These are phyloP conservation scores for Meda fulgida DNA, from an alignment of 2,797 vertebrate species.

Conservation along the genomic window DNA sequence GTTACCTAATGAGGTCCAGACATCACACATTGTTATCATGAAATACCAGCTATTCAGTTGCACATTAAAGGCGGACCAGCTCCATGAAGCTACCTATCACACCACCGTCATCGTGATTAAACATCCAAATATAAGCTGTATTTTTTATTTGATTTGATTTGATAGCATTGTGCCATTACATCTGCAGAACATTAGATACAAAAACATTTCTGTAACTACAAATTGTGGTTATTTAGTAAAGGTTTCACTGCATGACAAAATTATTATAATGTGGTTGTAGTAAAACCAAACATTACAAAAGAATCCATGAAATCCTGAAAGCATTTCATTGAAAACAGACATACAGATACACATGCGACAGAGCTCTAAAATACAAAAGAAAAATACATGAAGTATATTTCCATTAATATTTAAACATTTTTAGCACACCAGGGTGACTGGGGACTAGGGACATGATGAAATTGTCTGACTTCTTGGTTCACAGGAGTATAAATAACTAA, in stretches of 20 bases:
- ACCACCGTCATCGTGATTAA: neutral
- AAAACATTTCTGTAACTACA: neutral
- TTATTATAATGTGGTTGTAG: neutral
- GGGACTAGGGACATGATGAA: too few species aligned
- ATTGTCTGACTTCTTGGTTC: too few species aligned
- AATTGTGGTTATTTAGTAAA: neutral
- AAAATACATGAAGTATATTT: too few species aligned
- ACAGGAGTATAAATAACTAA: too few species aligned
- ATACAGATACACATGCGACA: neutral
- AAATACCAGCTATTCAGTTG: constrained; percentile 36
- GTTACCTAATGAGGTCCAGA: constrained; percentile 48
- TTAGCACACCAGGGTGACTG: too few species aligned
- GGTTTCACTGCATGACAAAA: constrained; percentile 14
- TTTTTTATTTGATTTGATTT: neutral
- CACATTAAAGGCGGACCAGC: constrained; percentile 40
- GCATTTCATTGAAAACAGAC: neutral
- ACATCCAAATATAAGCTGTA: neutral
- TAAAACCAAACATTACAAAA: neutral
- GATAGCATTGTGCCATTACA: neutral
- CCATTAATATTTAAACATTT: too few species aligned
- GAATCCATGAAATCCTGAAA: constrained; percentile 1
- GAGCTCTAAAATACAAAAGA: neutral
- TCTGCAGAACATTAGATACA: constrained; percentile 8
- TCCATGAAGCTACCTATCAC: neutral
- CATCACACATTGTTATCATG: constrained; percentile 41